A percentile compares a stretch with the other conserved stretches of the same genome.
These are phyloP conservation scores for Ptychadena robeensis DNA, from an alignment of 2,797 vertebrate genomes.

Conservation along the genomic window DNA sequence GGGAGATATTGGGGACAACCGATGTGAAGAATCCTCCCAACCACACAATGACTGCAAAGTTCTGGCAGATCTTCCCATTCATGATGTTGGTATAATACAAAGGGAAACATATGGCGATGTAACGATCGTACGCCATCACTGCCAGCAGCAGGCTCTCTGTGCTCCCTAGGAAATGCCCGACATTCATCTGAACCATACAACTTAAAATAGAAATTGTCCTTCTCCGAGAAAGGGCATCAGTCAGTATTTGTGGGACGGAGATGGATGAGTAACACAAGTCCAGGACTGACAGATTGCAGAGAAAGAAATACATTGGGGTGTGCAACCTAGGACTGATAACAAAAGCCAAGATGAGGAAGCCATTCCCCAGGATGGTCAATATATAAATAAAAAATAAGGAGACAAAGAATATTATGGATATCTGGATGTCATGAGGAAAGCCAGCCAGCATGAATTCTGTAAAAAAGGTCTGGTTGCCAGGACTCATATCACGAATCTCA, in stretches of 20 bases:
- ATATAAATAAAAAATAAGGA: neutral
- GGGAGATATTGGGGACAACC: neutral
- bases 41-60: neutral
- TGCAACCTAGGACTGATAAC: neutral
- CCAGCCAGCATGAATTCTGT: slow-evolving; percentile 9
- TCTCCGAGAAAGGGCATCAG: neutral
- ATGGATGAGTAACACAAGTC: slow-evolving; percentile 23
- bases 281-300: slow-evolving; percentile 28
- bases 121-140: slow-evolving; percentile 50
- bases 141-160: slow-evolving; percentile 29
- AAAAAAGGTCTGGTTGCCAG: neutral
- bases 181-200: slow-evolving; percentile 21
- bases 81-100: slow-evolving; percentile 30
- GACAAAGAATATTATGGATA: neutral
- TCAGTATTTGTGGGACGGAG: neutral
- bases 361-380: neutral
- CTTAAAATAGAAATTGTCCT: neutral
- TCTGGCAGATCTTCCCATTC: slow-evolving; percentile 24
- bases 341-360: neutral
- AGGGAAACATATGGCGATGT: slow-evolving; percentile 14
- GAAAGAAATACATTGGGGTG: slow-evolving; percentile 43
- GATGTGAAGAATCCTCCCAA: neutral
- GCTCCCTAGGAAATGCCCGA: neutral
- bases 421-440: slow-evolving; percentile 8
- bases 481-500: neutral